A percentile compares a stretch with the other conserved stretches of the same genome.
These are phyloP conservation scores for Piaya cayana DNA, from an alignment of 2,113 vertebrate genomes.

Conservation along the genomic window DNA sequence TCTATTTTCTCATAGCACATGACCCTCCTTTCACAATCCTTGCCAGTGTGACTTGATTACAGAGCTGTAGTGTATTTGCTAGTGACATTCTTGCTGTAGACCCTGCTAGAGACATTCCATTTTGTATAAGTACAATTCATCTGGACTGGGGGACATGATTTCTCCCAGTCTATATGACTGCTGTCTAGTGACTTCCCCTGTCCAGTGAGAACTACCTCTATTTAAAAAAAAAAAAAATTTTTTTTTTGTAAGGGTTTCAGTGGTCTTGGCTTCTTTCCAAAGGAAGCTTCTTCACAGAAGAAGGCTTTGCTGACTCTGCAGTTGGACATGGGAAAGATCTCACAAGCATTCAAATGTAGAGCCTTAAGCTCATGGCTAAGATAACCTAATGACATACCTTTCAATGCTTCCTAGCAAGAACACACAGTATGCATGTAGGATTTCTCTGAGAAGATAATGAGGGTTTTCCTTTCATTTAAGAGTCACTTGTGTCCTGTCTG, in stretches of 20 bases:
- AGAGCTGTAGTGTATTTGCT: neutral
- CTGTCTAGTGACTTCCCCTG: neutral
- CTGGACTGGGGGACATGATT: neutral
- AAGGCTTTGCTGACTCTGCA: neutral
- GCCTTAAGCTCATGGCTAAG: neutral
- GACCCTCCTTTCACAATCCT: neutral
- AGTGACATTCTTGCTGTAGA: neutral
- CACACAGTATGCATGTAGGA: neutral
- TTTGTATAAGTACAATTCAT: neutral
- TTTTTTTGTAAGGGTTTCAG: neutral
- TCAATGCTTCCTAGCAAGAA: neutral
- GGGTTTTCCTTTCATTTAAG: neutral
- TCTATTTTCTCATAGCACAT: neutral
- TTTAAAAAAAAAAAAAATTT: neutral
- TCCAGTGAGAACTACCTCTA: neutral
- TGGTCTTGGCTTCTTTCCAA: conserved; percentile 3
- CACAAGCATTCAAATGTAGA: neutral
- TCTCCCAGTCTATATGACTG: neutral
- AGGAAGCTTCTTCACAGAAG: neutral
- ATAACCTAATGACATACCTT: neutral
- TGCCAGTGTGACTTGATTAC: neutral
- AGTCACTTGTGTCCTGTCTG: neutral
- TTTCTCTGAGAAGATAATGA: neutral
- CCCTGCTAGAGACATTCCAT: neutral
- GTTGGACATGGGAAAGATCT: neutral